phyloP scores from a whole-genome alignment of 1,140 invertebrate species.

The Drosophila santomea region DNA sequence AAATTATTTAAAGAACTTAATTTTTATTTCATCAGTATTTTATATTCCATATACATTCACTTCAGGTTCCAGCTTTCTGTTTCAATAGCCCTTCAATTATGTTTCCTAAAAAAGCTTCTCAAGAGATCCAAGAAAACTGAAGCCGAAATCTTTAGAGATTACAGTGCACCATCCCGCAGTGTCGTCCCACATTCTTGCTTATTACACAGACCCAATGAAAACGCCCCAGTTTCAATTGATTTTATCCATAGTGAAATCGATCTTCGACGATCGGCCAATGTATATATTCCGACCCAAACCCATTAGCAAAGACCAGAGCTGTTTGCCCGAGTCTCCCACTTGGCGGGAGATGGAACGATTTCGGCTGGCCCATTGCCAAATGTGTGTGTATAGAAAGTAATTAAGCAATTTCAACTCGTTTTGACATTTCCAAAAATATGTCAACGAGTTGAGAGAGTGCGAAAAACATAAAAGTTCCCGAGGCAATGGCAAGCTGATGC shows the following conservation, averaged over 20 bases:
- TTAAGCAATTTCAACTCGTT: conserved; percentile 74
- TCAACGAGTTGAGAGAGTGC: conserved; percentile 65
- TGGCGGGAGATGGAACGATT: conserved; percentile 15
- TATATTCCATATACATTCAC: too few species aligned
- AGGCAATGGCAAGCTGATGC: conserved; percentile 71
- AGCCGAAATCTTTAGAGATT: neutral
- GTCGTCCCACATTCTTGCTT: neutral
- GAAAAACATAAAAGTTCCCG: conserved; percentile 45
- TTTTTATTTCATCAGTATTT: too few species aligned
- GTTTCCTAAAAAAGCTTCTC: too few species aligned
- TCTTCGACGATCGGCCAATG: conserved; percentile 33
- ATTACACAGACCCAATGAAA: conserved; percentile 7
- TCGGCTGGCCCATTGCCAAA: conserved; percentile 57
- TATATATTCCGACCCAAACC: conserved; percentile 10
- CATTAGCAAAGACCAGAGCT: conserved; percentile 42
- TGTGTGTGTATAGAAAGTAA: conserved; percentile 65
- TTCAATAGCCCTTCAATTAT: too few species aligned
- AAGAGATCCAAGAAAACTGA: neutral
- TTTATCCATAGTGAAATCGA: conserved; percentile 47
- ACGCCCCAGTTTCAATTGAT: conserved; percentile 36
- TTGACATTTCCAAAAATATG: conserved; percentile 83
- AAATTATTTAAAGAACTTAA: too few species aligned
- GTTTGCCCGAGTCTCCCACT: conserved; percentile 23
- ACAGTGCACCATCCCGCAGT: neutral
- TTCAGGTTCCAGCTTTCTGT: too few species aligned